Percentiles rank a stretch among this genome's conserved stretches.
These are phyloP conservation scores for Aulostomus chinensis DNA, from an alignment of 2,797 vertebrate genomes.

Conservation along the genomic window DNA sequence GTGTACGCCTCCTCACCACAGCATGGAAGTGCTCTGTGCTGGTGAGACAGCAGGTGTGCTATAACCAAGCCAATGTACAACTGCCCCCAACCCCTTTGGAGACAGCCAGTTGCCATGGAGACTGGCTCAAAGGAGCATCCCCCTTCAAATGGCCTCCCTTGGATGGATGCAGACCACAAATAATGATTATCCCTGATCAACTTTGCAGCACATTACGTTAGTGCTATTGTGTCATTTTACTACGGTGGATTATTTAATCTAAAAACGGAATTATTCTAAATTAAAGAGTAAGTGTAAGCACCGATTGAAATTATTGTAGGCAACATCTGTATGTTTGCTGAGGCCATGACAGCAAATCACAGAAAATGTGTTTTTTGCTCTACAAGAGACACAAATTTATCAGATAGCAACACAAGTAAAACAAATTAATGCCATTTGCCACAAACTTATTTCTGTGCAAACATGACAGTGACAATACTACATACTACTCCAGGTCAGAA, in stretches of 20 bases:
- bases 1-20: conserved; percentile 42
- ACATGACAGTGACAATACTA: too few species aligned
- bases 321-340: too few species aligned
- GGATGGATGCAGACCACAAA: conserved; percentile 51
- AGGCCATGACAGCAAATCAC: too few species aligned
- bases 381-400: too few species aligned
- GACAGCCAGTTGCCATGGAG: conserved; percentile 76
- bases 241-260: conserved; percentile 10
- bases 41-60: conserved; percentile 73
- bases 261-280: neutral
- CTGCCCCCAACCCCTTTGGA: conserved; percentile 61
- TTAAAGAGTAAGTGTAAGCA: too few species aligned
- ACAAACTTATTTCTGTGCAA: too few species aligned
- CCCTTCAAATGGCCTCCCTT: conserved; percentile 42
- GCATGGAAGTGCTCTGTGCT: conserved; percentile 55
- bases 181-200: conserved; percentile 50
- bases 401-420: too few species aligned
- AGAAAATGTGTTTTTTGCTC: too few species aligned
- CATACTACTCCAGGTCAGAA: too few species aligned
- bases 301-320: too few species aligned
- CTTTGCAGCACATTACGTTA: conserved; percentile 8
- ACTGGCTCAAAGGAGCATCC: conserved; percentile 71
- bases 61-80: conserved; percentile 61
- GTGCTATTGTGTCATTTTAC: conserved; percentile 1
- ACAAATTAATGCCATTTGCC: too few species aligned